Evolutionary conservation across 2,888 invertebrate genomes (phyloP).

Genomic region (Leistus spinibarbis): DNA sequence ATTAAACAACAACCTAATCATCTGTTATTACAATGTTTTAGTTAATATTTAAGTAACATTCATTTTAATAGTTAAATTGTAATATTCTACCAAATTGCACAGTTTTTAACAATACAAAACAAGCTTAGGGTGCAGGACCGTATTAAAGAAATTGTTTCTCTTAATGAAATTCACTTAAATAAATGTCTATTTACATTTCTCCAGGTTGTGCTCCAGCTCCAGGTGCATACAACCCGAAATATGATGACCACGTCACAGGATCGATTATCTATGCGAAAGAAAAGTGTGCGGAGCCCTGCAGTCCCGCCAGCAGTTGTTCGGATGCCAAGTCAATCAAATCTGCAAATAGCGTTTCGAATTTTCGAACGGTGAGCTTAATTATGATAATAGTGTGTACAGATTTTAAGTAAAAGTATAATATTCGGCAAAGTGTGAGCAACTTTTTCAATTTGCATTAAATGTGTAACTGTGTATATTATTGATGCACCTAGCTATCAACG

Average conservation of each 20-base stretch:
- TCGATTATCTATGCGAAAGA: conserved; percentile 54
- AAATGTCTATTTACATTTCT: conserved; percentile 41
- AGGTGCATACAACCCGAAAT: conserved; percentile 60
- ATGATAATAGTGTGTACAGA: background rate
- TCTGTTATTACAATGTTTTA: too few species aligned
- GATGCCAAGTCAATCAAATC: conserved; percentile 46
- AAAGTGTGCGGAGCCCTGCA: conserved; percentile 53
- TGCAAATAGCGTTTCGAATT: conserved; percentile 48
- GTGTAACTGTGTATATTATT: background rate
- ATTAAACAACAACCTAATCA: too few species aligned
- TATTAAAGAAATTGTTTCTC: too few species aligned
- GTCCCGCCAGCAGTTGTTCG: conserved; percentile 49
- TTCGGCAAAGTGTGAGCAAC: background rate
- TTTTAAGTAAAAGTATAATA: background rate
- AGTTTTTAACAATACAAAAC: too few species aligned
- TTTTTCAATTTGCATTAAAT: background rate
- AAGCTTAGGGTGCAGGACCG: too few species aligned
- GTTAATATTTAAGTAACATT: too few species aligned
- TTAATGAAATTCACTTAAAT: too few species aligned
- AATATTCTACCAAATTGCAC: too few species aligned
- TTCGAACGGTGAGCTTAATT: conserved; percentile 54
- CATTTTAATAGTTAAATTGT: too few species aligned
- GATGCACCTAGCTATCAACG: background rate
- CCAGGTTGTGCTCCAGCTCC: conserved; percentile 61
- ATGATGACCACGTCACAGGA: conserved; percentile 55